phyloP scores from a whole-genome alignment of 2,888 invertebrate genomes.

The Metopia argyrocephala region DNA sequence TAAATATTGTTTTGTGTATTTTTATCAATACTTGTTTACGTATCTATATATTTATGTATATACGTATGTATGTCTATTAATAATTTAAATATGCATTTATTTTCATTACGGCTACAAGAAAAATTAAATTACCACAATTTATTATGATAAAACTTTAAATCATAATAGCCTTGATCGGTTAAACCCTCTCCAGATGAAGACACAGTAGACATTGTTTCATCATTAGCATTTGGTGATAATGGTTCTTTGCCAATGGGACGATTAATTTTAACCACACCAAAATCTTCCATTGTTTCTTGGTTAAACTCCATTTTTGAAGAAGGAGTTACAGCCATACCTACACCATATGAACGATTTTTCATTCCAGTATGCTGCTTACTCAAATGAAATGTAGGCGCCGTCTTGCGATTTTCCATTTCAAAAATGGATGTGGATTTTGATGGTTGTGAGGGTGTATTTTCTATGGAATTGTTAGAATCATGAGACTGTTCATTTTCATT shows the following conservation, averaged over 20 bases:
- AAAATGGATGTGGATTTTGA: slow-evolving; percentile 49
- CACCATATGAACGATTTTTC: slow-evolving; percentile 78
- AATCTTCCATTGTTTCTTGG: slow-evolving; percentile 75
- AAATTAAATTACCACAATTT: slow-evolving; percentile 90
- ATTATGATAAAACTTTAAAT: slow-evolving; percentile 88
- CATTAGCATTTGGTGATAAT: slow-evolving; percentile 70
- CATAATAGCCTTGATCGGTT: slow-evolving; percentile 85
- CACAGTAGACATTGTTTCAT: slow-evolving; percentile 75
- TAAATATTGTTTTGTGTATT: not conserved
- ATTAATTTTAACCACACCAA: slow-evolving; percentile 76
- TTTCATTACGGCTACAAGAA: too few relatives aligned
- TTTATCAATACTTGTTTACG: too few relatives aligned
- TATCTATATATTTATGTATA: not conserved
- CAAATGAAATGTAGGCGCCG: slow-evolving; percentile 73
- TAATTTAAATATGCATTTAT: not conserved
- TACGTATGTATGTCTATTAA: not conserved
- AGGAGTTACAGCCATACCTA: slow-evolving; percentile 77
- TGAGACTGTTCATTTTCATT: slow-evolving; percentile 41
- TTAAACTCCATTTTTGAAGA: slow-evolving; percentile 78
- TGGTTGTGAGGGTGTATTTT: slow-evolving; percentile 42
- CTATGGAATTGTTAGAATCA: slow-evolving; percentile 45
- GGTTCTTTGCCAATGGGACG: slow-evolving; percentile 73
- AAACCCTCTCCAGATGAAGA: slow-evolving; percentile 78
- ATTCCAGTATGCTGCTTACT: slow-evolving; percentile 78
- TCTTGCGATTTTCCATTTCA: slow-evolving; percentile 66